These are phyloP conservation scores for Helicoverpa zea DNA, from an alignment of 1,140 invertebrate species.

Conservation along the genomic window DNA sequence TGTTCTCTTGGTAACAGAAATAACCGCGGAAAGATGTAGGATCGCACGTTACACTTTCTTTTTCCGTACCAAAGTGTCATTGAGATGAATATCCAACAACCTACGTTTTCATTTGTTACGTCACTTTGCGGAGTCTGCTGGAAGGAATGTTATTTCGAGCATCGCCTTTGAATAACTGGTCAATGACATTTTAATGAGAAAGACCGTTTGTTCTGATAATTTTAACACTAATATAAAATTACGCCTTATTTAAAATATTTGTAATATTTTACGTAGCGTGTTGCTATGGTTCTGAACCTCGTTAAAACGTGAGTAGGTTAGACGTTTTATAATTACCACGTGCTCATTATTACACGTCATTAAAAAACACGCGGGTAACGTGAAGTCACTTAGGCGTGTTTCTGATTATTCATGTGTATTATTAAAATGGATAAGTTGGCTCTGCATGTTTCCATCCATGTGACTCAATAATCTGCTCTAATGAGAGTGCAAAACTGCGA, in stretches of 20 bases:
- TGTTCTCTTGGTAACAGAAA: slow-evolving; percentile 10
- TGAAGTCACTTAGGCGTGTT: slow-evolving; percentile 17
- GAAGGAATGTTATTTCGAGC: not conserved
- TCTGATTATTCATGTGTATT: not conserved
- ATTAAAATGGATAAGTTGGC: not conserved
- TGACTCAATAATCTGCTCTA: not conserved
- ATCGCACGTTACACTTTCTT: slow-evolving; percentile 38
- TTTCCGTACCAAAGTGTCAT: slow-evolving; percentile 25
- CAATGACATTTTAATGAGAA: not conserved
- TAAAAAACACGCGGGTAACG: slow-evolving; percentile 21
- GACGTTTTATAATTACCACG: slow-evolving; percentile 32
- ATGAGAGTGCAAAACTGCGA: not conserved
- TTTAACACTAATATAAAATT: not conserved
- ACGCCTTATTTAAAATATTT: not conserved
- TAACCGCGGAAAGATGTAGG: slow-evolving; percentile 4
- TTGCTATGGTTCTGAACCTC: not conserved
- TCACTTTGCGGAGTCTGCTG: not conserved
- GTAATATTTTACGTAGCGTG: slow-evolving; percentile 18
- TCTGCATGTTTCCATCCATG: not conserved
- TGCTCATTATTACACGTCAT: slow-evolving; percentile 27
- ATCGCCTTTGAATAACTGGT: not conserved
- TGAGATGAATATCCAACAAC: slow-evolving; percentile 19
- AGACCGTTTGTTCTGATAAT: not conserved
- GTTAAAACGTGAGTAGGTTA: slow-evolving; percentile 18
- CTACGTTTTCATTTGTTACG: slow-evolving; percentile 25